A percentile compares a stretch with the other conserved stretches of the same genome.
phyloP scores from a whole-genome alignment of 2,888 invertebrate genomes.

The Nomada ferruginata region DNA sequence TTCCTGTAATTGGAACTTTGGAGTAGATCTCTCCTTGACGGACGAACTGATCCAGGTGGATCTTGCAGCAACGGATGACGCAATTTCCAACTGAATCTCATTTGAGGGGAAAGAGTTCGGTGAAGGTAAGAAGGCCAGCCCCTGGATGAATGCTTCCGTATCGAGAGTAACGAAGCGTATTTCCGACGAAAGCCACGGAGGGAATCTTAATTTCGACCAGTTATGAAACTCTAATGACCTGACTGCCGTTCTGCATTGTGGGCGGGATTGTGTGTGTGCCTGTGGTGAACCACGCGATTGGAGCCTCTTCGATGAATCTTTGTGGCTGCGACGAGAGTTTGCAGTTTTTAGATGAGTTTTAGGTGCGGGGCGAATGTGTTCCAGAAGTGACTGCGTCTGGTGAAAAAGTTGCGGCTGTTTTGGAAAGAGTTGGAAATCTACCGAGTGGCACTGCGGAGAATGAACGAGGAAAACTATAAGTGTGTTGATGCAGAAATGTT shows the following conservation, averaged over 20 bases:
- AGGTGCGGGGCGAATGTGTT: background rate
- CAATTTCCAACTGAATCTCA: slow-evolving; percentile 62
- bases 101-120: slow-evolving; percentile 27
- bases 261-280: background rate
- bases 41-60: slow-evolving; percentile 63
- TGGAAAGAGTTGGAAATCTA: too few relatives aligned
- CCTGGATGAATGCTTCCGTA: slow-evolving; percentile 11
- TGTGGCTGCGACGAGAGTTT: background rate
- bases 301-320: background rate
- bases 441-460: too few relatives aligned
- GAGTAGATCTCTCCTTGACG: slow-evolving; percentile 60
- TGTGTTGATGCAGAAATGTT: too few relatives aligned
- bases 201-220: slow-evolving; percentile 30
- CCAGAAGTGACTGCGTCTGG: background rate
- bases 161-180: slow-evolving; percentile 29
- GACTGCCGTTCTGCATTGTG: background rate
- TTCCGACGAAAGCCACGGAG: background rate
- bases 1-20: slow-evolving; percentile 71
- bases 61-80: slow-evolving; percentile 55
- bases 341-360: background rate
- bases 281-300: background rate
- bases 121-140: background rate
- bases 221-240: slow-evolving; percentile 41
- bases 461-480: too few relatives aligned
- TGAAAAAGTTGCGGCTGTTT: background rate